Conservation (phyloP, 2,113 vertebrate species). For the Chascanopsetta lugubris region DNA sequence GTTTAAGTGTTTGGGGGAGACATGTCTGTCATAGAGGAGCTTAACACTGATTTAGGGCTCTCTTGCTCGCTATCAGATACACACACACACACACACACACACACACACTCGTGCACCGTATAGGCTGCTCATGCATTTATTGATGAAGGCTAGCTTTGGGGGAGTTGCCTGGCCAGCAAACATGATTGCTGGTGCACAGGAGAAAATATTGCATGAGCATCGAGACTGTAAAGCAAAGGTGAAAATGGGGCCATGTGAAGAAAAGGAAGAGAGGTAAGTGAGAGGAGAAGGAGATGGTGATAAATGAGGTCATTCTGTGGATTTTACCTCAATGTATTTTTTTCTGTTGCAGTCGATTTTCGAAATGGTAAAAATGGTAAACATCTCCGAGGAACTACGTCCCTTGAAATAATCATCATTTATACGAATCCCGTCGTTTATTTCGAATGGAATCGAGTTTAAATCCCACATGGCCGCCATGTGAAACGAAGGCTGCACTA, state of each 20-base stretch:
- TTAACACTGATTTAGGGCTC: slow-evolving; percentile 43
- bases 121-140: slow-evolving; percentile 40
- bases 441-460: no score
- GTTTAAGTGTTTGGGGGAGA: slow-evolving; percentile 7
- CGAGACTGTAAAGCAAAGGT: background rate
- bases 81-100: slow-evolving; percentile 26
- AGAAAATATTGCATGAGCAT: background rate
- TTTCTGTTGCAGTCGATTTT: no score
- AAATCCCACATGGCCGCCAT: no score
- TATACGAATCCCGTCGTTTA: no score
- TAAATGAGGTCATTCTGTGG: no score
- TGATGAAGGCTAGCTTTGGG: slow-evolving; percentile 24
- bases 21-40: slow-evolving; percentile 15
- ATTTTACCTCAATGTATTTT: no score
- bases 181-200: background rate
- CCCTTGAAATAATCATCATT: no score
- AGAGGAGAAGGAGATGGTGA: background rate
- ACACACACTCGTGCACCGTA: slow-evolving; percentile 10
- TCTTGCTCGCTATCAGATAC: background rate
- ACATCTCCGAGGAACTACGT: no score
- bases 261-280: background rate
- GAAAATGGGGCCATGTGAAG: background rate
- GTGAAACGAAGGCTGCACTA: no score
- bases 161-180: slow-evolving; percentile 6
- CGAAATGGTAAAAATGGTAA: no score